Evolutionary conservation across 2,797 vertebrate genomes (phyloP).

Genomic region (Eurystomus glaucurus): DNA sequence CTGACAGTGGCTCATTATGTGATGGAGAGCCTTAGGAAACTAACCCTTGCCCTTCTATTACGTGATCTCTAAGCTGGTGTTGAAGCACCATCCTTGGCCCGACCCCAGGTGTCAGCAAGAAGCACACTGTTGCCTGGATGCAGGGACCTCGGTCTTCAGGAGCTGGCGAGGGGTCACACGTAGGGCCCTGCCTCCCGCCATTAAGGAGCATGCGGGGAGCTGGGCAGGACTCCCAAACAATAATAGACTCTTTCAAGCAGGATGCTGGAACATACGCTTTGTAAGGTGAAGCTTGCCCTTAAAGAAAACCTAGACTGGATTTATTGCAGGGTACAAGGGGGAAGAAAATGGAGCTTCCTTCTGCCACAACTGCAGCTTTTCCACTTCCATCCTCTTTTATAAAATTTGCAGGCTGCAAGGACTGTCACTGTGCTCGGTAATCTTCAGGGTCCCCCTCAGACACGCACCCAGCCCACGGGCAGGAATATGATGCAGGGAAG

Average conservation of each 20-base stretch:
- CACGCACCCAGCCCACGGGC: rapidly evolving
- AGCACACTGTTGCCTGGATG: background rate
- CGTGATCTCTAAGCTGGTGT: background rate
- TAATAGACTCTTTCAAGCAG: background rate
- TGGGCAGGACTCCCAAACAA: background rate
- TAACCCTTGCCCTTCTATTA: conserved; percentile 51
- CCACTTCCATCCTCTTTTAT: background rate
- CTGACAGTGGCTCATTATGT: conserved; percentile 46
- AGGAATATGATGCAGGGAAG: background rate
- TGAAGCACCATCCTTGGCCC: background rate
- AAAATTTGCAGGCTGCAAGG: background rate
- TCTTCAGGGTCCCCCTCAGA: background rate
- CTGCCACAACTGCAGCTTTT: background rate
- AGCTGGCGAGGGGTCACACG: background rate
- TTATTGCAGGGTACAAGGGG: background rate
- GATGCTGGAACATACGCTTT: background rate
- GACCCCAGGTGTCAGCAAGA: conserved; percentile 33
- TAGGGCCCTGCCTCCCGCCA: rapidly evolving
- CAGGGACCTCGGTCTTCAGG: rapidly evolving
- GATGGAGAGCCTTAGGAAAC: conserved; percentile 58
- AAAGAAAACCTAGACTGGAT: background rate
- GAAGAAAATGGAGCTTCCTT: background rate
- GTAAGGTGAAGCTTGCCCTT: background rate
- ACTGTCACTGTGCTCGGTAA: background rate
- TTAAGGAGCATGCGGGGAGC: background rate